phyloP scores from a whole-genome alignment of 1,140 invertebrate species.

The Mycetomoellerius zeteki region DNA sequence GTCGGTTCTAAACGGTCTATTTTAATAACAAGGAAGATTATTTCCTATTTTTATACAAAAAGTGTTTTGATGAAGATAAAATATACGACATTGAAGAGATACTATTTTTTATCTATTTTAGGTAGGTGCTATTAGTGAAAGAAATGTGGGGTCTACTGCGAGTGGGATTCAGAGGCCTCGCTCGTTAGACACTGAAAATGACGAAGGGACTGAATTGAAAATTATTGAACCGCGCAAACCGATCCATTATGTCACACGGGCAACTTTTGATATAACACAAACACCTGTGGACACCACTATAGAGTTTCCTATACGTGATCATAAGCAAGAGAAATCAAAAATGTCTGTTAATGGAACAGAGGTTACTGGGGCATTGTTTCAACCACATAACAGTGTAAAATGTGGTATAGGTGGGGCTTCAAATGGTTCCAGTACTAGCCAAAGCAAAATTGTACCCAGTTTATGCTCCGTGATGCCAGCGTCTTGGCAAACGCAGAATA shows the following conservation, averaged over 20 bases:
- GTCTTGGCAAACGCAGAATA: conserved; percentile 79
- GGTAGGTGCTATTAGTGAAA: conserved; percentile 79
- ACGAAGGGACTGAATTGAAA: conserved; percentile 86
- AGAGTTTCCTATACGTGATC: conserved; percentile 83
- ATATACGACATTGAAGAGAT: background rate
- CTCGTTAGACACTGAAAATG: conserved; percentile 80
- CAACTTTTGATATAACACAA: conserved; percentile 85
- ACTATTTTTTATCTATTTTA: conserved; percentile 51
- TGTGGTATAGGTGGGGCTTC: conserved; percentile 78
- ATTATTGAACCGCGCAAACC: conserved; percentile 82
- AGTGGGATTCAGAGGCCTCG: conserved; percentile 80
- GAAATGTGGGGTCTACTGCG: conserved; percentile 75
- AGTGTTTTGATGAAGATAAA: background rate
- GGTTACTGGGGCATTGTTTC: conserved; percentile 80
- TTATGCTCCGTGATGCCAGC: conserved; percentile 80
- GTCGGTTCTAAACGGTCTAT: background rate
- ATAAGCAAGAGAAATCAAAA: conserved; percentile 82
- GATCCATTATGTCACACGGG: conserved; percentile 87
- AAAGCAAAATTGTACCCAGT: conserved; percentile 77
- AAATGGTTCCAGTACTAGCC: conserved; percentile 75
- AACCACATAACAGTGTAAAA: conserved; percentile 84
- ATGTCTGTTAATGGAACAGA: conserved; percentile 83
- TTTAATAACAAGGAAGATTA: background rate
- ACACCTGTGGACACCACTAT: conserved; percentile 83
- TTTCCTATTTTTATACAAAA: conserved; percentile 14